These are phyloP conservation scores for Numida meleagris DNA, from an alignment of 2,113 vertebrate genomes.

Conservation along the genomic window DNA sequence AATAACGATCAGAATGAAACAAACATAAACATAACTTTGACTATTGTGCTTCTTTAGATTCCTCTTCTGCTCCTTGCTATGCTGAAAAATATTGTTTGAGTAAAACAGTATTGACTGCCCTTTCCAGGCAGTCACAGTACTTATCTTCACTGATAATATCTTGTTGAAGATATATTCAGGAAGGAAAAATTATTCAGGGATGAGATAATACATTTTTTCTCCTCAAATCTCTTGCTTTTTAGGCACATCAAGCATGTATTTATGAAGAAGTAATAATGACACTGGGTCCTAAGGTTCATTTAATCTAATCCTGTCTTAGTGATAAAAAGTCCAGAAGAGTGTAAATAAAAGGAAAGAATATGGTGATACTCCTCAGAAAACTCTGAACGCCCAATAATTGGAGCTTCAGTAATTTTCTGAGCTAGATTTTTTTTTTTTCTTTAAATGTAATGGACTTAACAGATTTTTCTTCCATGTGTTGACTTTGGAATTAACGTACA, in stretches of 20 bases:
- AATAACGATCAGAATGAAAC: neutral
- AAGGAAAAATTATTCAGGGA: neutral
- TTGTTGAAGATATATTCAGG: neutral
- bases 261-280: neutral
- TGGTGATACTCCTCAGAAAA: neutral
- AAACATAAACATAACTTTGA: neutral
- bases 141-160: neutral
- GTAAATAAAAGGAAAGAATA: neutral
- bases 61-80: neutral
- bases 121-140: neutral
- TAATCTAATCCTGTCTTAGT: neutral
- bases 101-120: neutral
- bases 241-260: neutral
- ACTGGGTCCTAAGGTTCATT: accelerated
- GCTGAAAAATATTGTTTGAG: neutral
- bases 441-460: neutral
- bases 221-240: neutral
- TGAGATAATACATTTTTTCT: neutral
- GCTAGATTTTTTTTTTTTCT: neutral
- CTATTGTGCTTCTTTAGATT: neutral
- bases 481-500: neutral
- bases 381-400: neutral
- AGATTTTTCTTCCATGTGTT: neutral
- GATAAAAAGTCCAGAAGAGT: neutral
- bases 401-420: neutral